phyloP scores from a whole-genome alignment of 2,113 vertebrate genomes.

The Ciconia boyciana region DNA sequence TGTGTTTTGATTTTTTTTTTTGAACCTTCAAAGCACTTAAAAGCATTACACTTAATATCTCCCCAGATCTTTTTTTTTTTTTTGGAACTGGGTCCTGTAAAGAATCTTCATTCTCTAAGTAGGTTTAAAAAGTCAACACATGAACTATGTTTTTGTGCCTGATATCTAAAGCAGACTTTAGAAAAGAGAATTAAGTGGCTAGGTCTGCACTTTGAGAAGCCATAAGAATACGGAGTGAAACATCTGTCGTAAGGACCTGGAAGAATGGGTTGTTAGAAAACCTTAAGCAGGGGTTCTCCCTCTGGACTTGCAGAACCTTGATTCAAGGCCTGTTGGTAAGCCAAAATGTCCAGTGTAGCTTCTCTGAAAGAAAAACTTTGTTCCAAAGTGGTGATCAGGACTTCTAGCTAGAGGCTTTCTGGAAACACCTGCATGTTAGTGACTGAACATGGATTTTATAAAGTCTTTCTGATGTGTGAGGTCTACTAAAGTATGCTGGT shows the following conservation, averaged over 20 bases:
- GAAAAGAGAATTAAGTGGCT: background rate
- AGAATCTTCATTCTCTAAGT: background rate
- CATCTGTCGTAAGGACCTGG: background rate
- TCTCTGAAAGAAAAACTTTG: background rate
- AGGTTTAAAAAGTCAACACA: background rate
- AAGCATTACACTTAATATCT: background rate
- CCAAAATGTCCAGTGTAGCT: background rate
- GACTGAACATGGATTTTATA: background rate
- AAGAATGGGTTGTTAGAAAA: background rate
- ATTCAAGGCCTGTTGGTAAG: background rate
- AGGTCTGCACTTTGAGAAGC: background rate
- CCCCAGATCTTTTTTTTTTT: background rate
- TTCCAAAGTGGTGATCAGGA: background rate
- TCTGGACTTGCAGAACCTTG: background rate
- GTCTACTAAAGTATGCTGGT: background rate
- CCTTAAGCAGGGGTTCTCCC: background rate
- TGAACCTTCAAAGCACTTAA: background rate
- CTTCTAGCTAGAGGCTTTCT: background rate
- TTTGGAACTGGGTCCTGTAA: background rate
- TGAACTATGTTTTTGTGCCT: background rate
- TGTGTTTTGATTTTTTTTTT: background rate
- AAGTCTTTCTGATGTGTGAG: background rate
- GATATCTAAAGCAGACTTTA: background rate
- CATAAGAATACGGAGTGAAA: background rate
- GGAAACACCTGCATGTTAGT: background rate